Base-by-base conservation (phyloP, 2,888 invertebrate species). In the Ferrisia virgata region DNA sequence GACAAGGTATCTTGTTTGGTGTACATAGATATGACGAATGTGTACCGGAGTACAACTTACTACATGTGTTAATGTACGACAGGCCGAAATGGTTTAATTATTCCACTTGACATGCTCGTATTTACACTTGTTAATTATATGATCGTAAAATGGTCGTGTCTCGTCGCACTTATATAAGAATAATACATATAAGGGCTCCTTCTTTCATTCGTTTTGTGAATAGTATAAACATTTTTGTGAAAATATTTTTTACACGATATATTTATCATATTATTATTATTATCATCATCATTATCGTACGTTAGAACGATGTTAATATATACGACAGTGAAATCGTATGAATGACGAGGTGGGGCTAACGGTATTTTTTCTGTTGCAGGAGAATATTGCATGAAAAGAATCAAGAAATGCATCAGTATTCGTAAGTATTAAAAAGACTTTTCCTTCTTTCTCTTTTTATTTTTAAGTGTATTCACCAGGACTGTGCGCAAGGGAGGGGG, bases 371-470 rank as follows among this genome's bases (percentile, higher is more conserved):
- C 85, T 88, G 90, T 90, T 86, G 86, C 90, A 92, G 92, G 90
- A 90, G 92, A 89, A 91, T 92, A 88, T 90, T 92, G 87, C 91
- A 91, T 89, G 92, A 92, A 87, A 91, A 91, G 89, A 90, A 89
- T 88, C 89, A 91, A 89, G 92, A 92, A 88, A 92, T 92, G 92
- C 92, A 92, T 89, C 92, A 92, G 88, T 92, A 91, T 88, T 91
- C 91, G 92, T 92, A 90, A 91, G 92, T 90, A 84, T 79, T 64
- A 58, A 58, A 64, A 64, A n/a, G 15, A 25, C 25, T 76, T 83
- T 6, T n/a, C 31, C 28, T 40, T 83, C 22, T 58, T 15, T 18
- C 53, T 15, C 36, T 36, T 36, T 36, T 11, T 18, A 5, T 13
- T 9, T 47, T 1, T 15, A 43, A 43, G 15, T n/a, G 2, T 43